Evolutionary conservation across 2,888 invertebrate species (phyloP).

Genomic region (Selenia dentaria): DNA sequence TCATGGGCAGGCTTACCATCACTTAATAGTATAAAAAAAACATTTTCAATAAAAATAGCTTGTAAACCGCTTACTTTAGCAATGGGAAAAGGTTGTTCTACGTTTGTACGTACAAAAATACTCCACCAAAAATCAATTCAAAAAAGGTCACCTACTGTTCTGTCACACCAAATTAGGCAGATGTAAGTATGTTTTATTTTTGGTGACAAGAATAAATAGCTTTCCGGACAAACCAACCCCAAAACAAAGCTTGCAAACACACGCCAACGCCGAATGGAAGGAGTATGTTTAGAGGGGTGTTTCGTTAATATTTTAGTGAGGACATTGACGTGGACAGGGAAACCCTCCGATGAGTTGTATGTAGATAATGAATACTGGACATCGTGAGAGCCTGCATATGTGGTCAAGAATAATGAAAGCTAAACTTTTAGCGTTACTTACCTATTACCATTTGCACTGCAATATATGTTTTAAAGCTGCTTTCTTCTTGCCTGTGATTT

Average conservation of each 20-base stretch:
- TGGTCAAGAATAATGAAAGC: too few relatives aligned
- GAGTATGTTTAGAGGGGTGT: constrained; percentile 29
- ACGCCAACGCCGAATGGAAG: constrained; percentile 19
- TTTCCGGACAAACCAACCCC: constrained; percentile 3
- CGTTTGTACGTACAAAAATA: not conserved
- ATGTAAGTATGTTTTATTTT: constrained; percentile 3
- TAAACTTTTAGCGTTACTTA: too few relatives aligned
- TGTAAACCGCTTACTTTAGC: not conserved
- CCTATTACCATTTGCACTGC: too few relatives aligned
- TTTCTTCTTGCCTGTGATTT: too few relatives aligned
- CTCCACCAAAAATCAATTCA: not conserved
- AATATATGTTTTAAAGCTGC: too few relatives aligned
- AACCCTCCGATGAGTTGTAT: constrained; percentile 54
- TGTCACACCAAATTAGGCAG: too few relatives aligned
- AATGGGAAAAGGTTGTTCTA: not conserved
- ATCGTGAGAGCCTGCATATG: constrained; percentile 65
- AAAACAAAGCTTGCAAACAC: constrained; percentile 16
- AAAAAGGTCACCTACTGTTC: not conserved
- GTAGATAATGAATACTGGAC: constrained; percentile 52
- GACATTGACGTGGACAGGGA: constrained; percentile 40
- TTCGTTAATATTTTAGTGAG: constrained; percentile 65
- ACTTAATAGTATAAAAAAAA: too few relatives aligned
- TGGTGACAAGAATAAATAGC: constrained; percentile 7
- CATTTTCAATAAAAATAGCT: too few relatives aligned
- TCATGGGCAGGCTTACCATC: too few relatives aligned